phyloP scores from a whole-genome alignment of 2,113 vertebrate genomes.

The Vombatus ursinus region DNA sequence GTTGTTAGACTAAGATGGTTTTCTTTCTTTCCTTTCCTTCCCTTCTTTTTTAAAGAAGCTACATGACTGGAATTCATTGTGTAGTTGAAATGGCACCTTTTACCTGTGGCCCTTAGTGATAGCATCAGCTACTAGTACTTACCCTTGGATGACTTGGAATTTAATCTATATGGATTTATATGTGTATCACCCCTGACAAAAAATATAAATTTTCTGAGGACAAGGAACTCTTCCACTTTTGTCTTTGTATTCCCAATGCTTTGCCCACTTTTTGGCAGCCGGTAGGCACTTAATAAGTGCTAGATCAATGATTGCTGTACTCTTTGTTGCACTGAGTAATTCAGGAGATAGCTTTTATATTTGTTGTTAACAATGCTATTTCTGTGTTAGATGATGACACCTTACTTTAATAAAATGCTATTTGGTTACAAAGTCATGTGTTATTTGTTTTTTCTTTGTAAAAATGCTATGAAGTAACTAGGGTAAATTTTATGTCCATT shows the following conservation, averaged over 20 bases:
- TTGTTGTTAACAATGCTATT: background rate
- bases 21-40: background rate
- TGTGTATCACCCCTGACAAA: background rate
- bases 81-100: background rate
- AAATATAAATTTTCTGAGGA: background rate
- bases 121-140: background rate
- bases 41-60: conserved; percentile 13
- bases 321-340: conserved; percentile 8
- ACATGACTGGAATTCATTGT: conserved; percentile 18
- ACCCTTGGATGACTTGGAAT: background rate
- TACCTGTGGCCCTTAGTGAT: no score
- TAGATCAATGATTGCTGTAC: background rate
- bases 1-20: background rate
- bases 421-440: background rate
- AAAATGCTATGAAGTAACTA: background rate
- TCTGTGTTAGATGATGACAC: background rate
- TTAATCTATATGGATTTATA: background rate
- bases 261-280: background rate
- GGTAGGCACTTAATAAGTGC: background rate
- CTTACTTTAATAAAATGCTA: background rate
- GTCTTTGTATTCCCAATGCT: background rate
- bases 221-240: background rate
- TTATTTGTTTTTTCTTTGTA: background rate
- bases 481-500: background rate
- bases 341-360: background rate